These are phyloP conservation scores for Epicampocera succincta DNA, from an alignment of 2,888 invertebrate genomes.

Conservation along the genomic window DNA sequence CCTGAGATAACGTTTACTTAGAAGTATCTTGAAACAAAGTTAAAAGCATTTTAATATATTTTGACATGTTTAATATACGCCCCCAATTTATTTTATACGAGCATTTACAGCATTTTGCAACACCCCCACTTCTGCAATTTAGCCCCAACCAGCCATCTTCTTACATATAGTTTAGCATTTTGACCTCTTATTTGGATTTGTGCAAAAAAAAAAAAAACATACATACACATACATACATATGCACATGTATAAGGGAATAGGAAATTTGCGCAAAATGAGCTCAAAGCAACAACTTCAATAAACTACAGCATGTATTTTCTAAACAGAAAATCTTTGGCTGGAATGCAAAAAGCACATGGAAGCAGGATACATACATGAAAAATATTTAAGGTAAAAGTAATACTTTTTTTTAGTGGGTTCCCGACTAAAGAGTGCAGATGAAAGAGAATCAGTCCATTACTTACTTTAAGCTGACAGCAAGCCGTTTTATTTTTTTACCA, in stretches of 20 bases:
- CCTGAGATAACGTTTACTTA: conserved; percentile 43
- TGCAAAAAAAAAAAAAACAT: background rate
- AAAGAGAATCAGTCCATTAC: conserved; percentile 12
- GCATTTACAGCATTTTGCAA: conserved; percentile 56
- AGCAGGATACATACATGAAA: background rate
- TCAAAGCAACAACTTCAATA: conserved; percentile 35
- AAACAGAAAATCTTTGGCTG: conserved; percentile 9
- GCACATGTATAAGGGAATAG: conserved; percentile 4
- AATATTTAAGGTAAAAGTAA: conserved; percentile 35
- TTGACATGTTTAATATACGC: conserved; percentile 68
- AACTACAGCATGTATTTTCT: conserved; percentile 27
- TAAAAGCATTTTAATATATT: conserved; percentile 69
- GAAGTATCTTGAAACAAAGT: conserved; percentile 58
- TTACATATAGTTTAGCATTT: conserved; percentile 46
- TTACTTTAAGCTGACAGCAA: conserved; percentile 17
- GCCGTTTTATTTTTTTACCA: background rate
- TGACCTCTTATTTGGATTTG: conserved; percentile 55
- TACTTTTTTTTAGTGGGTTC: background rate
- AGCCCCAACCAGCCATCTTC: background rate
- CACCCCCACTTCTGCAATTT: conserved; percentile 18
- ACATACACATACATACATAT: background rate
- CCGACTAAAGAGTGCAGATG: background rate
- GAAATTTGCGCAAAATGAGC: conserved; percentile 5
- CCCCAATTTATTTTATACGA: conserved; percentile 57
- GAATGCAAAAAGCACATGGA: conserved; percentile 17